Evolutionary conservation across 2,113 vertebrate species (phyloP).

Genomic region (Bubo bubo): DNA sequence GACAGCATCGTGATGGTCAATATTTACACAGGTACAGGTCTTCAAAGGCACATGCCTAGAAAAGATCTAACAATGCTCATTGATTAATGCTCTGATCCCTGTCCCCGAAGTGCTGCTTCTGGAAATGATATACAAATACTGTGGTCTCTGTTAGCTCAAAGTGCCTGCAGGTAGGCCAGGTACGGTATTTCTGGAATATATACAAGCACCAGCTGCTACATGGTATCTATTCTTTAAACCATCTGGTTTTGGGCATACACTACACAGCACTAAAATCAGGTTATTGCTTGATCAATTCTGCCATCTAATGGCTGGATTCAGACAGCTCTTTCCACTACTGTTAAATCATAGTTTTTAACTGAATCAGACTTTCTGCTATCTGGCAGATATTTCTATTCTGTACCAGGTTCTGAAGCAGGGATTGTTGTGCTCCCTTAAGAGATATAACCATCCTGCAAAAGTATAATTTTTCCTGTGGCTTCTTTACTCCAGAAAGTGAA

Average conservation of each 20-base stretch:
- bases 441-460: background rate
- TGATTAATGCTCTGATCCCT: constrained; percentile 11
- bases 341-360: background rate
- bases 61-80: background rate
- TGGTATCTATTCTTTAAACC: background rate
- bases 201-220: background rate
- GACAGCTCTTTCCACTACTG: background rate
- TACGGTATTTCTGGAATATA: background rate
- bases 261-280: background rate
- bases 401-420: background rate
- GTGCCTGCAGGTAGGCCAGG: background rate
- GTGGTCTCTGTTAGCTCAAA: background rate
- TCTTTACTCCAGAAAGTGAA: constrained; percentile 58
- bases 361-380: background rate
- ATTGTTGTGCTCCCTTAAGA: constrained; percentile 14
- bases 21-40: constrained; percentile 29
- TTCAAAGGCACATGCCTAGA: background rate
- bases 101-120: constrained; percentile 29
- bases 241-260: background rate
- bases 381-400: background rate
- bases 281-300: constrained; percentile 72
- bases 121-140: constrained; percentile 19
- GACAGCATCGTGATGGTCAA: background rate
- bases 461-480: constrained; percentile 34
- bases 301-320: constrained; percentile 71